Conservation (phyloP, 1,140 invertebrate genomes). For the Penaeus chinensis region DNA sequence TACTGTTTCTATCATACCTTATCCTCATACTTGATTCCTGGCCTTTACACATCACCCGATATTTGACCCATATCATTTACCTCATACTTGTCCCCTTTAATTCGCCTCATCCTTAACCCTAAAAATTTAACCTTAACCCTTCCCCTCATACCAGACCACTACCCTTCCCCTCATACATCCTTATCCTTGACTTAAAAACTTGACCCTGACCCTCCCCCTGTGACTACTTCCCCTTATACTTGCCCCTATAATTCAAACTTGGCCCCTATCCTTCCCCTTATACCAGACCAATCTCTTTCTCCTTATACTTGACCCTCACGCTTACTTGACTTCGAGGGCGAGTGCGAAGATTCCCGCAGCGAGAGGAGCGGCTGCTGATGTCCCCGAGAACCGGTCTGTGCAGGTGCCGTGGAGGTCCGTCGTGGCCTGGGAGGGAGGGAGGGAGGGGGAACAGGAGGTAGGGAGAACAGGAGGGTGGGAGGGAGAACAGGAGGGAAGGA, state of each 20-base stretch:
- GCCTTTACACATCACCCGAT: too few relatives aligned
- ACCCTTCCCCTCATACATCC: not conserved
- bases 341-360: slow-evolving; percentile 88
- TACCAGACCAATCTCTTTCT: not conserved
- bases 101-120: too few relatives aligned
- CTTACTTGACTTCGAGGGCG: slow-evolving; percentile 85
- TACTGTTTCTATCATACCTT: too few relatives aligned
- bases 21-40: too few relatives aligned
- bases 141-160: slow-evolving; percentile 13
- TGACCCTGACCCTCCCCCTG: not conserved
- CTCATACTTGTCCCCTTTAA: too few relatives aligned
- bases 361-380: slow-evolving; percentile 86
- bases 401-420: slow-evolving; percentile 83
- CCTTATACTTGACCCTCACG: slow-evolving; percentile 20
- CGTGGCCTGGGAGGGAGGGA: slow-evolving; percentile 69
- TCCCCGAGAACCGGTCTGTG: slow-evolving; percentile 83
- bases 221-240: too few relatives aligned
- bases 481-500: too few relatives aligned
- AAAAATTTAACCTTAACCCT: too few relatives aligned
- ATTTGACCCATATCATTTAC: too few relatives aligned
- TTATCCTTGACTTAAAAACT: not conserved
- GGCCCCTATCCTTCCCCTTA: not conserved
- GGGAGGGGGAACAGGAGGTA: not conserved
- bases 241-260: too few relatives aligned
- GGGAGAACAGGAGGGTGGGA: too few relatives aligned